Evolutionary conservation across 2,797 vertebrate genomes (phyloP).

Genomic region (Trachops cirrhosus): DNA sequence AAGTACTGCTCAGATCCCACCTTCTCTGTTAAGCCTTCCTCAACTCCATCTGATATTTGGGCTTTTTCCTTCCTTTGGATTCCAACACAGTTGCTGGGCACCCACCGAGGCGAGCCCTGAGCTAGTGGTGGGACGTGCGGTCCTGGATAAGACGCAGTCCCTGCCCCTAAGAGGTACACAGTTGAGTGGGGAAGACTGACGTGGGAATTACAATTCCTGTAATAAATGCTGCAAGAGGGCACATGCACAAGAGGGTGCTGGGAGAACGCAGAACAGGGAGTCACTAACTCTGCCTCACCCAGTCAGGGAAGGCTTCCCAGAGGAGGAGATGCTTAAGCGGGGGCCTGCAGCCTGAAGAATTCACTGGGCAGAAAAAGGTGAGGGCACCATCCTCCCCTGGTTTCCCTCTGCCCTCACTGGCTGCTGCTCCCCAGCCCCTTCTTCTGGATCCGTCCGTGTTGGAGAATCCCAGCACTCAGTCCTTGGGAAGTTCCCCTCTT

Average conservation of each 20-base stretch:
- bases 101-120: neutral
- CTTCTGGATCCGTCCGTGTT: neutral
- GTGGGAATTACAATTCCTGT: neutral
- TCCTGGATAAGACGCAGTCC: neutral
- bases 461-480: neutral
- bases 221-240: too few species aligned
- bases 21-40: neutral
- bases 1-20: neutral
- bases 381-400: neutral
- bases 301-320: neutral
- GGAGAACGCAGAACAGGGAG: neutral
- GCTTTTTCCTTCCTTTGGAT: neutral
- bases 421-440: neutral
- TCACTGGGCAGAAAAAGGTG: neutral
- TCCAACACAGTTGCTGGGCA: neutral
- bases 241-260: neutral
- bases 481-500: neutral
- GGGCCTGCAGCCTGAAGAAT: neutral
- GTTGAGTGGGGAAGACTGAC: neutral
- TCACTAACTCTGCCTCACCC: neutral
- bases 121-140: neutral
- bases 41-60: neutral
- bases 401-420: neutral
- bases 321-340: neutral
- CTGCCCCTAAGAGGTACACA: neutral